Evolutionary conservation across 2,888 invertebrate species (phyloP), one percentile per base, ranked within the genome.

Genomic region (Theretra japonica): DNA sequence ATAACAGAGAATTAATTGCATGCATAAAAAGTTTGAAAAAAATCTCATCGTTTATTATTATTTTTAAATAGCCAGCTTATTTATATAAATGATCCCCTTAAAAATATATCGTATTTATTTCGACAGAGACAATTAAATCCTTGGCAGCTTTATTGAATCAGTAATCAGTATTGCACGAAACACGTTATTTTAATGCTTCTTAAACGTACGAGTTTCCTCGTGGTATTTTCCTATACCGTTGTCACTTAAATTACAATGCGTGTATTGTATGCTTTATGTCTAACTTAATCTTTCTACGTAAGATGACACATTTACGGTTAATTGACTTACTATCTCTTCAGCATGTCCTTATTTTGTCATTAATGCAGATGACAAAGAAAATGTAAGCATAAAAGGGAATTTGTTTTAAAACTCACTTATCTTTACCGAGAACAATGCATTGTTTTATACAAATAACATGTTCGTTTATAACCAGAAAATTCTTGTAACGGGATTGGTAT

Each of bases 1-100:
- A 62, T 62, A 62, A 62, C 62, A 62, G 30, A 30, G 8, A 56
- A 56, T 17, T 41, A 8, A 62, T 21, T 33, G 62, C 62, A 41
- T 7, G 41, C 41, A 62, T 41, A 28, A 28, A 28, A 28, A 28
- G 28, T 4, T 28, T 28, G 28, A 28, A 28, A 28, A 28, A 28
- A 28, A 28, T 28, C 28, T 28, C 28, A 28, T 28, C 28, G 28
- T 28, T 5, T 5, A 28, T 28, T 28, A 5, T 28, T 0, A 28
- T 28, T 28, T 3, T 28, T 28, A 28, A 2, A n/a, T n/a, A 3
- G 2, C 28, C 28, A 28, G 28, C 28, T 8, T 30, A 30, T 19
- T 59, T 33, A 33, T n/a, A n/a, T 3, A n/a, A 60, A 33, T 60
- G 19, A 30, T 60, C 28, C 5, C 30, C 6, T 15, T 41, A 41